Percentiles rank a stretch among this genome's conserved stretches.
Conservation (phyloP, 2,797 vertebrate species). For the Melopsittacus undulatus region DNA sequence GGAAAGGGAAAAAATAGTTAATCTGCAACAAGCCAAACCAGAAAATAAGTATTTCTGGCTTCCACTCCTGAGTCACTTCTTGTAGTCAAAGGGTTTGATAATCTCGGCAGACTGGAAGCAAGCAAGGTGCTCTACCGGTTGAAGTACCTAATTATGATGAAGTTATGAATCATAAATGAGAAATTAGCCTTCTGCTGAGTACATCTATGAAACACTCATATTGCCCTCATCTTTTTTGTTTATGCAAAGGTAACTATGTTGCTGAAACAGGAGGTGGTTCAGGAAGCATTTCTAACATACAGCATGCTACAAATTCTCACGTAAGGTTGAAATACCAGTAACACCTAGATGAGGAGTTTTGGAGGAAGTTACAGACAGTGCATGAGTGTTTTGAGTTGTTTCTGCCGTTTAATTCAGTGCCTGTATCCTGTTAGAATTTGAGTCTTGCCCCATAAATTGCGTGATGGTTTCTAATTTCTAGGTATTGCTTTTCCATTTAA, state of each 20-base stretch:
- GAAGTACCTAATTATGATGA: slow-evolving; percentile 5
- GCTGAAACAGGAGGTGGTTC: slow-evolving; percentile 26
- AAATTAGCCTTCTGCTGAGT: slow-evolving; percentile 37
- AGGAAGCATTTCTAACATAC: not conserved
- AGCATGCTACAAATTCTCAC: not conserved
- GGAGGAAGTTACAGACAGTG: not conserved
- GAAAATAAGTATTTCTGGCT: not conserved
- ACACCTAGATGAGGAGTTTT: not conserved
- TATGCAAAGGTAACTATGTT: slow-evolving; percentile 3
- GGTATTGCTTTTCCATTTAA: not conserved
- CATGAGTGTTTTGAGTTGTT: not conserved
- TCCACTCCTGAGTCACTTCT: not conserved
- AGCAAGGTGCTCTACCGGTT: slow-evolving; percentile 29
- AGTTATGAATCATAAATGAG: slow-evolving; percentile 48
- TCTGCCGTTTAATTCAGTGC: not conserved
- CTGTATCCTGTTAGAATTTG: not conserved
- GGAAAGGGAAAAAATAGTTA: not conserved
- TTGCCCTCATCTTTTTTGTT: not conserved
- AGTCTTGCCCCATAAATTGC: not conserved
- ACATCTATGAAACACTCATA: not conserved
- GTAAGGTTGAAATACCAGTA: not conserved
- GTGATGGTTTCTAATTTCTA: not conserved
- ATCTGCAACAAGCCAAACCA: not conserved
- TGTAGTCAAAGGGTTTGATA: not conserved
- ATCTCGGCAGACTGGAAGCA: not conserved